Conservation (phyloP, 1,140 invertebrate genomes). For the Brachystomella parvula region DNA sequence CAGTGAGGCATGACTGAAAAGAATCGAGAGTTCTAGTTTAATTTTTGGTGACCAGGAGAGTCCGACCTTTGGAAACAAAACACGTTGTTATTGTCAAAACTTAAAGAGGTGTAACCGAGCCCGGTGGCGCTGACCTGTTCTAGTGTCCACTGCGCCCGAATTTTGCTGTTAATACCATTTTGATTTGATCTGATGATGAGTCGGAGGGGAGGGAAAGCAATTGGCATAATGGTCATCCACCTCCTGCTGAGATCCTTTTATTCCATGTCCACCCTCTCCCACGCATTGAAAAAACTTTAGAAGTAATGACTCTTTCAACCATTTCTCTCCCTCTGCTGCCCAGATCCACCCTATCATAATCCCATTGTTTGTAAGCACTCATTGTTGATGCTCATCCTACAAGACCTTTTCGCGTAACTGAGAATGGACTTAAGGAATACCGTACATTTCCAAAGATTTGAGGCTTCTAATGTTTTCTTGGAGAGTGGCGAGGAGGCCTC, state of each 20-base stretch:
- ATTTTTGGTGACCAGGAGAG: too few relatives aligned
- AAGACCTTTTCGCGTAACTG: neutral
- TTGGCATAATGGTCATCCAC: constrained; percentile 34
- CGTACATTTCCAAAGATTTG: neutral
- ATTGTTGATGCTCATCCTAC: neutral
- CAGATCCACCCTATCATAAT: neutral
- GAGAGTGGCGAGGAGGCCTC: neutral
- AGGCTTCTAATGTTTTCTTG: neutral
- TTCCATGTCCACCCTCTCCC: constrained; percentile 19
- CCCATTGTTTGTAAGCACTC: neutral
- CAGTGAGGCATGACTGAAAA: too few relatives aligned
- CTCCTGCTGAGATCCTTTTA: constrained; percentile 20
- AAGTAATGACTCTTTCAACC: constrained; percentile 31
- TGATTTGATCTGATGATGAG: constrained; percentile 12
- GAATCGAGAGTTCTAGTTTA: too few relatives aligned
- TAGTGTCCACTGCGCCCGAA: neutral
- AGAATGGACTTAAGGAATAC: too few relatives aligned
- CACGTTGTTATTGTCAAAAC: neutral
- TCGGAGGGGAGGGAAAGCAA: constrained; percentile 22
- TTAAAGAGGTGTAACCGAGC: constrained; percentile 7
- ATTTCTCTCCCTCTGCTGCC: neutral
- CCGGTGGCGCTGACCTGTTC: neutral
- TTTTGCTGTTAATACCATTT: constrained; percentile 12
- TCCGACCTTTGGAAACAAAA: too few relatives aligned
- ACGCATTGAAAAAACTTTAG: constrained; percentile 21